Evolutionary conservation across 2,797 vertebrate genomes (phyloP).

Genomic region (Carcharodon carcharias): DNA sequence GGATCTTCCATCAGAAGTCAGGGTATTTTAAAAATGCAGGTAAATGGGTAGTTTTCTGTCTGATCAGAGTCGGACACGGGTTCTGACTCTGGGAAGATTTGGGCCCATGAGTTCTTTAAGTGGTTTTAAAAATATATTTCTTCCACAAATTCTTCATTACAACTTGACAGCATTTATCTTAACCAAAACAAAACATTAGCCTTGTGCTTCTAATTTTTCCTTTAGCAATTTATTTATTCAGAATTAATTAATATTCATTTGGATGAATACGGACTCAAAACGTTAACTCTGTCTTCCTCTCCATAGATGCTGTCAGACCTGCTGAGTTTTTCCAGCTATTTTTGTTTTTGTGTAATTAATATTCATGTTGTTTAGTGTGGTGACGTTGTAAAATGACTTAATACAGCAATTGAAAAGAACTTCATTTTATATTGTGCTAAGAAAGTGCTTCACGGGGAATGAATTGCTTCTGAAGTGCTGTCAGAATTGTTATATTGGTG

Average conservation of each 20-base stretch:
- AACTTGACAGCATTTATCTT: background rate
- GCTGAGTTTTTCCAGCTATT: too few relatives aligned
- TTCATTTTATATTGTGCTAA: background rate
- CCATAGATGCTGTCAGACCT: too few relatives aligned
- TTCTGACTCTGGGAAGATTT: too few relatives aligned
- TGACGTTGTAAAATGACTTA: background rate
- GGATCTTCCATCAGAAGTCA: too few relatives aligned
- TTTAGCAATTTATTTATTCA: background rate
- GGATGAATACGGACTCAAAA: too few relatives aligned
- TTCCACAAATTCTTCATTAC: background rate
- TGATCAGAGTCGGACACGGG: too few relatives aligned
- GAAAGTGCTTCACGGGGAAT: background rate
- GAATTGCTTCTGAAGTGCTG: conserved; percentile 8
- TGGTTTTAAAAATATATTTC: background rate
- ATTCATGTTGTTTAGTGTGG: background rate
- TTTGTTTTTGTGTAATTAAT: background rate
- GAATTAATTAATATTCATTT: background rate
- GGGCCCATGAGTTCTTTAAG: background rate
- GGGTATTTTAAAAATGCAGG: too few relatives aligned
- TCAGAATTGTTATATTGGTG: background rate
- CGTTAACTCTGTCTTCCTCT: too few relatives aligned
- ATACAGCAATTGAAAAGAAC: background rate
- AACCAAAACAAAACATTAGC: background rate
- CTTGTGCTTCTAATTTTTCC: background rate
- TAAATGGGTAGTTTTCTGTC: too few relatives aligned